Conservation (phyloP, 1,140 invertebrate species). For the Zophobas morio region DNA sequence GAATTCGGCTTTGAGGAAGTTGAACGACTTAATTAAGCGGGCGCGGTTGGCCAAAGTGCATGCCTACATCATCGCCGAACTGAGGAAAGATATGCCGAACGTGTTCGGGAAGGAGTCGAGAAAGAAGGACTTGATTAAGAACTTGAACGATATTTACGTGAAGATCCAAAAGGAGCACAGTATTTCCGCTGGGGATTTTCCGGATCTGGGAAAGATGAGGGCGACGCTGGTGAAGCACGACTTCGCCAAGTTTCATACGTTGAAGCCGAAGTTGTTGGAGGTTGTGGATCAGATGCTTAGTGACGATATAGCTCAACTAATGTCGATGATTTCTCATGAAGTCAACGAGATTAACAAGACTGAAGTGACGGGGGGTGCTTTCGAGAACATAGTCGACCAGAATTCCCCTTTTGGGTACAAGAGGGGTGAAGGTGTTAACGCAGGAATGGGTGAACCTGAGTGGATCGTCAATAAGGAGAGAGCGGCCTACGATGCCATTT, state of each 20-base stretch:
- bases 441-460: conserved; percentile 93
- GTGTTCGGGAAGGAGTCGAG: conserved; percentile 84
- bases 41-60: conserved; percentile 86
- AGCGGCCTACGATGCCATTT: conserved; percentile 88
- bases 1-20: conserved; percentile 83
- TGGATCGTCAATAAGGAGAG: conserved; percentile 97
- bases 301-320: conserved; percentile 81
- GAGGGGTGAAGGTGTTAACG: conserved; percentile 95
- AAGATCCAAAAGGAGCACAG: conserved; percentile 79
- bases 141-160: conserved; percentile 80
- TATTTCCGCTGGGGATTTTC: conserved; percentile 84
- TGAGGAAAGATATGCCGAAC: conserved; percentile 69
- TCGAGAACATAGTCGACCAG: conserved; percentile 88
- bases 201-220: conserved; percentile 86
- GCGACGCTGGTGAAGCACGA: conserved; percentile 81
- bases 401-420: conserved; percentile 96
- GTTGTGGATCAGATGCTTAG: conserved; percentile 83
- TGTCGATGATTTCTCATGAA: conserved; percentile 81
- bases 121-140: conserved; percentile 90
- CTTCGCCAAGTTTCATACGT: conserved; percentile 81
- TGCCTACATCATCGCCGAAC: conserved; percentile 89
- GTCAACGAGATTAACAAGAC: conserved; percentile 41
- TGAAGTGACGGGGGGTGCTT: conserved; percentile 82
- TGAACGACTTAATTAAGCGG: conserved; percentile 87
- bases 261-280: conserved; percentile 81